phyloP scores from a whole-genome alignment of 2,888 invertebrate genomes.

The Aphidoletes aphidimyza region DNA sequence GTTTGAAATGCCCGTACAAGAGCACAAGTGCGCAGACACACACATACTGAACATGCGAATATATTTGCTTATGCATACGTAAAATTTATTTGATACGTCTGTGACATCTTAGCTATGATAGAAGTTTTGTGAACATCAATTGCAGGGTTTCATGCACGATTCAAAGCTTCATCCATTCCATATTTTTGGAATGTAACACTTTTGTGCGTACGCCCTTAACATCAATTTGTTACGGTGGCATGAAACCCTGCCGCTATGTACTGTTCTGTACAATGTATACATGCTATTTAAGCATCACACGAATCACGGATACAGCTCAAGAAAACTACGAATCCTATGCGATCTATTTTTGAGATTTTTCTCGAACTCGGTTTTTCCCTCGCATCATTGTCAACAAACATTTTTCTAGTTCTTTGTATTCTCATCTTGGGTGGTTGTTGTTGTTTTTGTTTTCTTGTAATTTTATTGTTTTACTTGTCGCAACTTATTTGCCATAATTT shows the following conservation, averaged over 20 bases:
- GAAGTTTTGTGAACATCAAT: neutral
- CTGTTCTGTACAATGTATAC: neutral
- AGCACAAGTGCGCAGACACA: too few relatives aligned
- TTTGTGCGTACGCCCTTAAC: neutral
- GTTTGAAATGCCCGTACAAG: neutral
- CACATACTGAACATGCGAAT: too few relatives aligned
- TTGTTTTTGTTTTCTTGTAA: slow-evolving; percentile 12
- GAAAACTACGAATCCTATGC: neutral
- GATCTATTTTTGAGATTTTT: slow-evolving; percentile 13
- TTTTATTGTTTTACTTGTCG: slow-evolving; percentile 46
- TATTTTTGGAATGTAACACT: neutral
- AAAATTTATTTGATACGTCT: slow-evolving; percentile 7
- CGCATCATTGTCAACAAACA: neutral
- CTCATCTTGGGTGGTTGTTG: too few relatives aligned
- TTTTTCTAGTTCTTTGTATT: slow-evolving; percentile 6
- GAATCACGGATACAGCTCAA: neutral
- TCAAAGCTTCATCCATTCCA: neutral
- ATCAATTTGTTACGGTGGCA: slow-evolving; percentile 19
- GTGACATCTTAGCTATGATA: neutral
- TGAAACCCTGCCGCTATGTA: neutral
- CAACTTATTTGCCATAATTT: slow-evolving; percentile 51
- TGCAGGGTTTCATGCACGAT: neutral
- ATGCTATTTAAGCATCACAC: neutral
- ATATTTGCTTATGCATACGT: slow-evolving; percentile 11
- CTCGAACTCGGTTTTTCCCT: neutral